A percentile compares a stretch with the other conserved stretches of the same genome.
Evolutionary conservation across 1,140 invertebrate genomes (phyloP).

Genomic region (Tetragnatha versicolor): DNA sequence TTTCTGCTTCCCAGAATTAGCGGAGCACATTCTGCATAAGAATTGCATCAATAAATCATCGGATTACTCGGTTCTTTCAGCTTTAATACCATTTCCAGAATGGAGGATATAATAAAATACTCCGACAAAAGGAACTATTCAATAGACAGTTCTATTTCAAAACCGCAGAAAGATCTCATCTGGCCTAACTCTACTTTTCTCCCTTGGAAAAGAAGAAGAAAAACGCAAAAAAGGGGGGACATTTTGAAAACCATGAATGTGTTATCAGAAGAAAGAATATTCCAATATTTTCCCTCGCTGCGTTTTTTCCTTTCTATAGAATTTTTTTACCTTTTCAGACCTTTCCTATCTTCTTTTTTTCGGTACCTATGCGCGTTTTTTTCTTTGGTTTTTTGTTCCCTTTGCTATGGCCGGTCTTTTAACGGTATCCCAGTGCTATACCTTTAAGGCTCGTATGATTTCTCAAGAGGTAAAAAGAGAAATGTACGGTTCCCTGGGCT

Average conservation of each 20-base stretch:
- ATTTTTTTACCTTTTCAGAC: constrained; percentile 3
- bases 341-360: background rate
- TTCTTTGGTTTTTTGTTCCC: background rate
- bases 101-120: background rate
- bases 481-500: background rate
- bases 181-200: background rate
- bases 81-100: constrained; percentile 8
- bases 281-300: background rate
- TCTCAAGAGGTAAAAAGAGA: constrained; percentile 1
- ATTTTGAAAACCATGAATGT: constrained; percentile 23
- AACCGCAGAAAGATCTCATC: constrained; percentile 1
- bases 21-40: no score
- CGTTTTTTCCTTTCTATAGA: background rate
- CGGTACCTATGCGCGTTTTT: background rate
- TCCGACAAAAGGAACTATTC: background rate
- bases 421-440: constrained; percentile 11
- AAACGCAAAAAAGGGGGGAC: background rate
- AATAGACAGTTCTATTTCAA: constrained; percentile 1
- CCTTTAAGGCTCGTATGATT: constrained; percentile 7
- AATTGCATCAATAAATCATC: no score
- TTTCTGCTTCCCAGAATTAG: no score
- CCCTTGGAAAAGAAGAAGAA: background rate
- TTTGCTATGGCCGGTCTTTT: constrained; percentile 18
- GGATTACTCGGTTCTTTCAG: background rate
- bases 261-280: background rate